These are phyloP conservation scores for Neodiprion pinetum DNA, from an alignment of 1,140 invertebrate species.

Conservation along the genomic window DNA sequence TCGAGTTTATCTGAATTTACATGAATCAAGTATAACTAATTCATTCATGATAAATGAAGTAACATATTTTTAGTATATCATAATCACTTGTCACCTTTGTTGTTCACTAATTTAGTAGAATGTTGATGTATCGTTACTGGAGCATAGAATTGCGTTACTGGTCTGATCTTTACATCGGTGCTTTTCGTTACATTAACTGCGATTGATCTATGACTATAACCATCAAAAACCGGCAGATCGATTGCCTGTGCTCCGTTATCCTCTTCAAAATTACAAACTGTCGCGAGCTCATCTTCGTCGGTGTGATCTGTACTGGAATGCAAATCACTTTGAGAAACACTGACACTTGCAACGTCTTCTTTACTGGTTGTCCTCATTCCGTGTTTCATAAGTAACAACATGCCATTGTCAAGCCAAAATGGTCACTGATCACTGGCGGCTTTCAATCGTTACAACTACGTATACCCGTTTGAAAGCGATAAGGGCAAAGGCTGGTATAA, in stretches of 20 bases:
- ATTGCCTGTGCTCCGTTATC: not conserved
- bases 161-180: slow-evolving; percentile 55
- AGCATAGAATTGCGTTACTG: slow-evolving; percentile 57
- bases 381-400: not conserved
- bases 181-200: slow-evolving; percentile 52
- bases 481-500: too few relatives aligned
- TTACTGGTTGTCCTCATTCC: not conserved
- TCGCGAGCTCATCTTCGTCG: not conserved
- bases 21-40: too few relatives aligned
- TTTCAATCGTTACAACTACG: too few relatives aligned
- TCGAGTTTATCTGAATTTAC: not conserved
- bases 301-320: not conserved
- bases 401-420: too few relatives aligned
- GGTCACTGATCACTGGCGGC: too few relatives aligned
- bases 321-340: not conserved
- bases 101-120: not conserved
- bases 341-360: not conserved
- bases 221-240: not conserved
- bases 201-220: slow-evolving; percentile 23
- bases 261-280: not conserved
- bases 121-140: slow-evolving; percentile 57
- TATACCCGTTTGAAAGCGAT: too few relatives aligned
- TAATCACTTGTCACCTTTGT: too few relatives aligned
- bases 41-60: too few relatives aligned
- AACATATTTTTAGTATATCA: too few relatives aligned